phyloP scores from a whole-genome alignment of 2,888 invertebrate species.

The Brenthis ino region DNA sequence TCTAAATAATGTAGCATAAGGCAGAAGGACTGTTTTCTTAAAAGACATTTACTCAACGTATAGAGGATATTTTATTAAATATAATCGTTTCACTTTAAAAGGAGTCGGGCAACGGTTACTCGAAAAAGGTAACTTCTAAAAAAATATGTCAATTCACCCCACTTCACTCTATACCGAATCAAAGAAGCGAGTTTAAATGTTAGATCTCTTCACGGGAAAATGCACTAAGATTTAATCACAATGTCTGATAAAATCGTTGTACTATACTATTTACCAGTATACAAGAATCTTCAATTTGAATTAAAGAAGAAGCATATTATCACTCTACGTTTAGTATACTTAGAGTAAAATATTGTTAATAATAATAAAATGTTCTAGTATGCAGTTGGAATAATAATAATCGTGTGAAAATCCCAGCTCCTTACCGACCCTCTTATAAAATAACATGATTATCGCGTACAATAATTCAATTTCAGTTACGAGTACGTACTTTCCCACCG shows the following conservation, averaged over 20 bases:
- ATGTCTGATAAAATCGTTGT: not conserved
- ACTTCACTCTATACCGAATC: not conserved
- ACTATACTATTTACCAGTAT: not conserved
- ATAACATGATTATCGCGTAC: conserved; percentile 62
- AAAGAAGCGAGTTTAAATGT: not conserved
- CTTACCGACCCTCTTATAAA: conserved; percentile 67
- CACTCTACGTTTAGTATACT: too few relatives aligned
- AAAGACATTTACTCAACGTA: too few relatives aligned
- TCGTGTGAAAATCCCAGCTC: conserved; percentile 72
- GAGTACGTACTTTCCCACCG: conserved; percentile 74
- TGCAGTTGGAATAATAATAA: conserved; percentile 54
- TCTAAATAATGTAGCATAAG: too few relatives aligned
- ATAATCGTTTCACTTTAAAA: too few relatives aligned
- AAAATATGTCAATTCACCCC: too few relatives aligned
- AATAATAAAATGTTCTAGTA: not conserved
- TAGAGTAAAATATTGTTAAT: not conserved
- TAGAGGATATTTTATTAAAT: too few relatives aligned
- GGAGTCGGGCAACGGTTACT: too few relatives aligned
- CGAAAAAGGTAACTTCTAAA: too few relatives aligned
- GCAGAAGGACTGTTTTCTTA: too few relatives aligned
- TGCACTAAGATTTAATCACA: not conserved
- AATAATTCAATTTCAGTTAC: conserved; percentile 73
- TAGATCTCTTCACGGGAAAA: not conserved
- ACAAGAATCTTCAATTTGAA: too few relatives aligned
- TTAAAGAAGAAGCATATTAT: too few relatives aligned